A percentile compares a stretch with the other conserved stretches of the same genome.
Evolutionary conservation across 2,888 invertebrate genomes (phyloP).

Genomic region (Cosmia trapezina): DNA sequence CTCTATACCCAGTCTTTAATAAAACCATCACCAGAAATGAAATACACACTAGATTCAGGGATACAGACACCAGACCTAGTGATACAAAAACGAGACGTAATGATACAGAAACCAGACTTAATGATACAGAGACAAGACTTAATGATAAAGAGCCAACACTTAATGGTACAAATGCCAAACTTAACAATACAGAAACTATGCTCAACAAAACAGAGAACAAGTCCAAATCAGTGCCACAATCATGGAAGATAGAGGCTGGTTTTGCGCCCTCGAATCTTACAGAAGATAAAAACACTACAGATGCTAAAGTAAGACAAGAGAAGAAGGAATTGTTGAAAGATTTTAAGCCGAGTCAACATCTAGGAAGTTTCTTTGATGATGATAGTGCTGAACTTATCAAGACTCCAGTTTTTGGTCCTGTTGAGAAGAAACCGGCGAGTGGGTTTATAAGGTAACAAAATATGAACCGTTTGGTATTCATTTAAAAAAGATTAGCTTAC

Average conservation of each 20-base stretch:
- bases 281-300: slow-evolving; percentile 64
- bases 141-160: slow-evolving; percentile 8
- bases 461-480: too few relatives aligned
- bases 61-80: slow-evolving; percentile 39
- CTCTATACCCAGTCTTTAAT: slow-evolving; percentile 77
- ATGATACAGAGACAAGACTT: slow-evolving; percentile 29
- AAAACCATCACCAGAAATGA: slow-evolving; percentile 52
- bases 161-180: not conserved
- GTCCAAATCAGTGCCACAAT: slow-evolving; percentile 59
- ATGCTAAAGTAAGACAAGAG: slow-evolving; percentile 35
- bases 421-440: slow-evolving; percentile 70
- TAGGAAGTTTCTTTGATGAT: slow-evolving; percentile 86
- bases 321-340: slow-evolving; percentile 65
- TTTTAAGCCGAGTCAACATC: slow-evolving; percentile 89
- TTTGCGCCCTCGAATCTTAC: slow-evolving; percentile 71
- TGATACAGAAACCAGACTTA: slow-evolving; percentile 22
- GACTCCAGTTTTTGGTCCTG: slow-evolving; percentile 56
- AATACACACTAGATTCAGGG: slow-evolving; percentile 45
- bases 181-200: slow-evolving; percentile 19
- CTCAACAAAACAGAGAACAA: slow-evolving; percentile 22
- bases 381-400: slow-evolving; percentile 69
- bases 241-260: slow-evolving; percentile 79
- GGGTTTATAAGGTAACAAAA: slow-evolving; percentile 75
- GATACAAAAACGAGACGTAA: slow-evolving; percentile 21
- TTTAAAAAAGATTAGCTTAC: too few relatives aligned